Conservation (phyloP, 2,113 vertebrate species). For the Phainopepla nitens region DNA sequence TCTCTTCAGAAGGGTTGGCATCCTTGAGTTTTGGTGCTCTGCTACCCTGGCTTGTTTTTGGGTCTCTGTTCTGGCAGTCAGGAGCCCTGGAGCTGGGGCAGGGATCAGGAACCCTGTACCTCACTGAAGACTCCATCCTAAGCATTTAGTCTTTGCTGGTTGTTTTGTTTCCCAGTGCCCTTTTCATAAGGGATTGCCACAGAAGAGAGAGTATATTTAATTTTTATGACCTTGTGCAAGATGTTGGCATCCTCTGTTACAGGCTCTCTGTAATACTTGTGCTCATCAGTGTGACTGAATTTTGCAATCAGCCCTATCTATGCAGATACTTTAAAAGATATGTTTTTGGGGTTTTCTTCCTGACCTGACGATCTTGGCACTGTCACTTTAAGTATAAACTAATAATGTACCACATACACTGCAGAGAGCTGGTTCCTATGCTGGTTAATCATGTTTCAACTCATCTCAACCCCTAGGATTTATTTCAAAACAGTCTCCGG, state of each 20-base stretch:
- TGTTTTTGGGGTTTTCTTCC: rapidly evolving
- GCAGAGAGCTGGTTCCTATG: neutral
- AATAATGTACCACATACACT: neutral
- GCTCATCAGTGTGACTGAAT: neutral
- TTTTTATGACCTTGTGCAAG: neutral
- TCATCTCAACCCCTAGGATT: neutral
- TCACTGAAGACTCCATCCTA: neutral
- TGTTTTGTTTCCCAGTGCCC: neutral
- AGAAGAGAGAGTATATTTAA: neutral
- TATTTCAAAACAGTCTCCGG: neutral
- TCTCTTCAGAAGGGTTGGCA: neutral
- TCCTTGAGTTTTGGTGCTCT: neutral
- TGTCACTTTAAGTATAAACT: neutral
- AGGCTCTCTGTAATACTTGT: neutral
- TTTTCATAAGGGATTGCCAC: neutral
- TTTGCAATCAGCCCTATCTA: neutral
- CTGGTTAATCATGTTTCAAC: neutral
- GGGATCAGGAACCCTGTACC: neutral
- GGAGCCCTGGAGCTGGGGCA: neutral
- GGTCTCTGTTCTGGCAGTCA: too few relatives aligned
- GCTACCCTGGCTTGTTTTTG: neutral
- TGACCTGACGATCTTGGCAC: neutral
- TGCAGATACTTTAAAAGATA: neutral
- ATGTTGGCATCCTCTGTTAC: neutral
- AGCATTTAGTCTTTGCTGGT: neutral